A percentile compares a stretch with the other conserved stretches of the same genome.
Evolutionary conservation across 2,797 vertebrate species (phyloP).

Genomic region (Psittacula derbiana): DNA sequence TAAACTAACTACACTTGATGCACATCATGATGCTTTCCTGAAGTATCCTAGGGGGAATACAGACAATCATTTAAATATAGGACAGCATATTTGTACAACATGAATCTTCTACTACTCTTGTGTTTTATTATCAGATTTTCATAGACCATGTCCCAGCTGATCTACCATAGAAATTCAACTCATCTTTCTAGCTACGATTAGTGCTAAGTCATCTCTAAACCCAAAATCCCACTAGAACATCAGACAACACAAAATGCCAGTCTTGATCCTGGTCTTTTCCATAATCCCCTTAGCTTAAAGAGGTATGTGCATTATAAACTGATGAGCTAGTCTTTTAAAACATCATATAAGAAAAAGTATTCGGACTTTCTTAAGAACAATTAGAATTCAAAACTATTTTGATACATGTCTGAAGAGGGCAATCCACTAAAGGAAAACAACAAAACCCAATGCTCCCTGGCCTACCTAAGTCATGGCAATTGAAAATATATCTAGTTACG

Average conservation of each 20-base stretch:
- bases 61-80: conserved; percentile 12
- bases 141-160: neutral
- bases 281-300: neutral
- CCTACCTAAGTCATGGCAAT: neutral
- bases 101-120: neutral
- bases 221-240: neutral
- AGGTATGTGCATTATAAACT: neutral
- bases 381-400: neutral
- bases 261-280: neutral
- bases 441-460: neutral
- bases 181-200: neutral
- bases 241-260: neutral
- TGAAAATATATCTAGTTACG: neutral
- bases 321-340: neutral
- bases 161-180: neutral
- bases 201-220: neutral
- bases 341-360: neutral
- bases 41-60: conserved; percentile 4
- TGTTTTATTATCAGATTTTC: neutral
- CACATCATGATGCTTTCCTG: conserved; percentile 8
- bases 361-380: neutral
- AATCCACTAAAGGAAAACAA: neutral
- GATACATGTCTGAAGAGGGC: neutral
- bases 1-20: conserved; percentile 35
- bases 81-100: neutral